Evolutionary conservation across 2,888 invertebrate species (phyloP).

Genomic region (Oxyscelio sp.): DNA sequence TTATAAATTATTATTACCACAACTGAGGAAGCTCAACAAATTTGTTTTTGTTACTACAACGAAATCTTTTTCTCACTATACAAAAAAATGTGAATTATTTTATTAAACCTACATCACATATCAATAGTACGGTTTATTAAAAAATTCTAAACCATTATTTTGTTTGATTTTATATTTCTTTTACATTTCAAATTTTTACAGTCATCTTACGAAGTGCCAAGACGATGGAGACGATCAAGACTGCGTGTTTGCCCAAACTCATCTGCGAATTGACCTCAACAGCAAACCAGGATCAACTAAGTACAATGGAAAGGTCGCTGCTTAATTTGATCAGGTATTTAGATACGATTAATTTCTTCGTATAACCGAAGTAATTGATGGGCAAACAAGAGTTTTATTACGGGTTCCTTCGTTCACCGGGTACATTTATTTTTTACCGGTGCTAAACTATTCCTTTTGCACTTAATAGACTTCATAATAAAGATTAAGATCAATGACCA

Average conservation of each 20-base stretch:
- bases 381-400: constrained; percentile 17
- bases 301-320: constrained; percentile 90
- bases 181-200: constrained; percentile 75
- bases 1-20: too few species aligned
- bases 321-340: constrained; percentile 90
- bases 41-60: too few species aligned
- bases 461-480: constrained; percentile 11
- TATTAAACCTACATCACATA: too few species aligned
- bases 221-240: constrained; percentile 90
- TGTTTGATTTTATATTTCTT: constrained; percentile 6
- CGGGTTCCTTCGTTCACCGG: background rate
- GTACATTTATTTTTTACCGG: constrained; percentile 12
- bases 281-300: constrained; percentile 90
- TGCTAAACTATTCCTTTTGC: constrained; percentile 11
- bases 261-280: constrained; percentile 91
- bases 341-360: constrained; percentile 49
- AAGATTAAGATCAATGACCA: constrained; percentile 46
- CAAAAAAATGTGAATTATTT: too few species aligned
- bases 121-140: background rate
- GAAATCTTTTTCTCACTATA: too few species aligned
- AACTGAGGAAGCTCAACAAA: too few species aligned
- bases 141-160: background rate
- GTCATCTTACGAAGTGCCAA: constrained; percentile 88
- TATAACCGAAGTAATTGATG: constrained; percentile 30
- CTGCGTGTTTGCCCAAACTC: constrained; percentile 91